These are phyloP conservation scores for Eilema griseolum DNA, from an alignment of 2,888 invertebrate genomes.

Conservation along the genomic window DNA sequence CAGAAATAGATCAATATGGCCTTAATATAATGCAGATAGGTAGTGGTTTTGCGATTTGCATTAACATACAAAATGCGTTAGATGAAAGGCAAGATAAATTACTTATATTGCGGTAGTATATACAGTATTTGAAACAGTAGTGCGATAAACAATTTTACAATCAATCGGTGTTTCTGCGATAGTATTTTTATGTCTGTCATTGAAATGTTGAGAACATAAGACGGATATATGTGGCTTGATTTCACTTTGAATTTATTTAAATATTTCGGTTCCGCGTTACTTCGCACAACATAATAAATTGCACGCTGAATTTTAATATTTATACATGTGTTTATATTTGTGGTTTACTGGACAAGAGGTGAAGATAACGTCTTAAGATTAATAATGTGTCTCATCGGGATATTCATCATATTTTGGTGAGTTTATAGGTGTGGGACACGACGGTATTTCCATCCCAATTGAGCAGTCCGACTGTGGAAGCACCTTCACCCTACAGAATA, in stretches of 20 bases:
- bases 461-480: too few species aligned
- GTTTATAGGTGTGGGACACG: too few species aligned
- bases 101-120: background rate
- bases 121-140: background rate
- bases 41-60: background rate
- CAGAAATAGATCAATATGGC: background rate
- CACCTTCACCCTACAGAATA: too few species aligned
- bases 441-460: too few species aligned
- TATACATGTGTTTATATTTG: background rate
- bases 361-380: background rate
- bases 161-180: constrained; percentile 1
- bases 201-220: constrained; percentile 8
- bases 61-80: background rate
- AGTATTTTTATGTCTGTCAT: constrained; percentile 8
- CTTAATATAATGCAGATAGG: background rate
- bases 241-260: constrained; percentile 38
- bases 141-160: constrained; percentile 8
- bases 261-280: constrained; percentile 34
- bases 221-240: constrained; percentile 23
- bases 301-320: constrained; percentile 21
- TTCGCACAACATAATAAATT: constrained; percentile 14
- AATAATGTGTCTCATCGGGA: too few species aligned
- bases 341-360: background rate
- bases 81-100: background rate
- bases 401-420: too few species aligned